A percentile compares a stretch with the other conserved stretches of the same genome.
Evolutionary conservation across 1,140 invertebrate species (phyloP).

Genomic region (Pteromalus puparum): DNA sequence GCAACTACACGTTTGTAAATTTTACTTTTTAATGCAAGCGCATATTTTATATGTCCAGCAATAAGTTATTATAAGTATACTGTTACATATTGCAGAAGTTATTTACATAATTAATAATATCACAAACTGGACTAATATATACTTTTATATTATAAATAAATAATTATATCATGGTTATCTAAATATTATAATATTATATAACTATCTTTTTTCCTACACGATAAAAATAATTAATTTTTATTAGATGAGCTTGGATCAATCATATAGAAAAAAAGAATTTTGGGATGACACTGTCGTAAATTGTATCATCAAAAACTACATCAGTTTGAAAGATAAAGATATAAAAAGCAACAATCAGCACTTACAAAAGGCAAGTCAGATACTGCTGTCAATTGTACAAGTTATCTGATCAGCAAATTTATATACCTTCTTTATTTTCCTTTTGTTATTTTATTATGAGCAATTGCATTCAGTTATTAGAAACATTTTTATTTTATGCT

Average conservation of each 20-base stretch:
- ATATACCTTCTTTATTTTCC: too few species aligned
- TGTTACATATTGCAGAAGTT: too few species aligned
- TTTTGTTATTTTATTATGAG: not conserved
- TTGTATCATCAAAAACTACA: slow-evolving; percentile 14
- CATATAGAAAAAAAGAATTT: not conserved
- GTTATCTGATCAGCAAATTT: too few species aligned
- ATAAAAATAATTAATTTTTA: not conserved
- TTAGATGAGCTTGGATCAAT: not conserved
- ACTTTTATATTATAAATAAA: too few species aligned
- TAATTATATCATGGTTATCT: too few species aligned
- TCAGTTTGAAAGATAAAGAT: slow-evolving; percentile 27
- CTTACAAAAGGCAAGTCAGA: slow-evolving; percentile 25
- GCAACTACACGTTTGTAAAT: too few species aligned
- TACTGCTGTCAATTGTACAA: not conserved
- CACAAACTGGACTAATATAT: not conserved
- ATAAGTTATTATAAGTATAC: too few species aligned
- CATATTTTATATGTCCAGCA: too few species aligned
- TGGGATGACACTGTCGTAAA: slow-evolving; percentile 26
- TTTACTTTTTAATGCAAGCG: too few species aligned
- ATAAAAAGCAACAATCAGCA: slow-evolving; percentile 19
- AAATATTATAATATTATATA: too few species aligned
- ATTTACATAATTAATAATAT: not conserved
- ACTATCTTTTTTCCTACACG: too few species aligned
- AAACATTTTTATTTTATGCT: not conserved
- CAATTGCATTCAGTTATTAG: too few species aligned